Evolutionary conservation across 2,113 vertebrate species (phyloP).

Genomic region (Corynorhinus townsendii): DNA sequence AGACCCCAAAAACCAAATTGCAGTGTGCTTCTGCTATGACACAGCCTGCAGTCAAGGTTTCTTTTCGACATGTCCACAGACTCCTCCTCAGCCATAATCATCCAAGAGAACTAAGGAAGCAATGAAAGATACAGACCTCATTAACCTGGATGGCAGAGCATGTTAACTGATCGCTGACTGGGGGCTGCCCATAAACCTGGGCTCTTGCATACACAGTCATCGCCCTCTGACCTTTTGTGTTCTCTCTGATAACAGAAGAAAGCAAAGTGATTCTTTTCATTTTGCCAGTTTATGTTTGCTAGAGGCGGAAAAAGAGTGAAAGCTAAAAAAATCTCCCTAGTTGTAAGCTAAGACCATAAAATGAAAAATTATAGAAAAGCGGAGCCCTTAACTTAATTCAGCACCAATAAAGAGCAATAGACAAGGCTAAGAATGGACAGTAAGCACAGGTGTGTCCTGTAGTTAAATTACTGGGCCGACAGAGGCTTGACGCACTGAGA

Average conservation of each 20-base stretch:
- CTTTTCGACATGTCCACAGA: not conserved
- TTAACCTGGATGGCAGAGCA: not conserved
- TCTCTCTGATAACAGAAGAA: not conserved
- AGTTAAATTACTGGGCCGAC: conserved; percentile 7
- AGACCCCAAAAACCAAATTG: not conserved
- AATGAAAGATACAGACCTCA: not conserved
- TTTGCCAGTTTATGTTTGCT: not conserved
- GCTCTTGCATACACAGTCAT: not conserved
- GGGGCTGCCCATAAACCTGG: not conserved
- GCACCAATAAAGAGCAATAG: not conserved
- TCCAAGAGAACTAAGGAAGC: not conserved
- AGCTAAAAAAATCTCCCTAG: not conserved
- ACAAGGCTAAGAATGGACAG: not conserved
- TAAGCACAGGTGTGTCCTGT: conserved; percentile 1
- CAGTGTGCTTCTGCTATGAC: not conserved
- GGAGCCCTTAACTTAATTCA: conserved; percentile 44
- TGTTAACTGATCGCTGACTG: not conserved
- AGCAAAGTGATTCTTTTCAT: not conserved
- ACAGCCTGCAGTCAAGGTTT: not conserved
- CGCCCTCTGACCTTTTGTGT: not conserved
- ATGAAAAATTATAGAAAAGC: conserved; percentile 46
- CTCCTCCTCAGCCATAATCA: not conserved
- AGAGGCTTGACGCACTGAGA: not conserved
- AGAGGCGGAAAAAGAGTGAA: not conserved
- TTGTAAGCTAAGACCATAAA: conserved; percentile 10